These are phyloP conservation scores for Eciton burchellii DNA, from an alignment of 1,140 invertebrate genomes.

Conservation along the genomic window DNA sequence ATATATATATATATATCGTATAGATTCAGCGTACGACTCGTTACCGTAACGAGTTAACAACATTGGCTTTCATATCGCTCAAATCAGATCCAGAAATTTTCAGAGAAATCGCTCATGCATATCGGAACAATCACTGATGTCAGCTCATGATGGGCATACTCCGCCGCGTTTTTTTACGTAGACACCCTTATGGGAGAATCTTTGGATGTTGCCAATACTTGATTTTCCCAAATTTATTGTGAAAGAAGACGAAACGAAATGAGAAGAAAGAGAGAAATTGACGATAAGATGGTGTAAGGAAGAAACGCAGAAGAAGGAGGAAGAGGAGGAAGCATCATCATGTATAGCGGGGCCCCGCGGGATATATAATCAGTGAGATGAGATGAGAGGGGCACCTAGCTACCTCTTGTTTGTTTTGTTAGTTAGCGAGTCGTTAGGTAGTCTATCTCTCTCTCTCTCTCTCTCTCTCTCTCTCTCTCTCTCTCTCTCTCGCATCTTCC, in stretches of 20 bases:
- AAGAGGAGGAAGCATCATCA: constrained; percentile 58
- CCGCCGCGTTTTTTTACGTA: background rate
- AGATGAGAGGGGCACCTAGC: constrained; percentile 78
- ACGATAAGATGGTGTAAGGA: background rate
- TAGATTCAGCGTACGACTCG: background rate
- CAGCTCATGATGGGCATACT: background rate
- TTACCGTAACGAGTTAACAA: background rate
- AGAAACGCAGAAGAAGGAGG: constrained; percentile 40
- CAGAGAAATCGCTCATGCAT: background rate
- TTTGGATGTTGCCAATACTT: background rate
- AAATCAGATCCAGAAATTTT: background rate
- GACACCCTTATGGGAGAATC: background rate
- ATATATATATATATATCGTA: too few species aligned
- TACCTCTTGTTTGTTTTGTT: constrained; percentile 83
- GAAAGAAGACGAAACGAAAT: background rate
- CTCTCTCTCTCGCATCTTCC: too few species aligned
- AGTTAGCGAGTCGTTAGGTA: constrained; percentile 83
- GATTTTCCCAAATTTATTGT: constrained; percentile 37
- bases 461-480: background rate
- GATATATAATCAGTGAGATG: constrained; percentile 83
- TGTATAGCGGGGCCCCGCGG: constrained; percentile 72
- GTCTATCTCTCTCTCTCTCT: constrained; percentile 57
- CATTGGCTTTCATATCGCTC: background rate
- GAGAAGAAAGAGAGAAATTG: constrained; percentile 16
- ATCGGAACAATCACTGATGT: background rate